phyloP scores from a whole-genome alignment of 2,888 invertebrate species.

The Megaustenia siamemsis region DNA sequence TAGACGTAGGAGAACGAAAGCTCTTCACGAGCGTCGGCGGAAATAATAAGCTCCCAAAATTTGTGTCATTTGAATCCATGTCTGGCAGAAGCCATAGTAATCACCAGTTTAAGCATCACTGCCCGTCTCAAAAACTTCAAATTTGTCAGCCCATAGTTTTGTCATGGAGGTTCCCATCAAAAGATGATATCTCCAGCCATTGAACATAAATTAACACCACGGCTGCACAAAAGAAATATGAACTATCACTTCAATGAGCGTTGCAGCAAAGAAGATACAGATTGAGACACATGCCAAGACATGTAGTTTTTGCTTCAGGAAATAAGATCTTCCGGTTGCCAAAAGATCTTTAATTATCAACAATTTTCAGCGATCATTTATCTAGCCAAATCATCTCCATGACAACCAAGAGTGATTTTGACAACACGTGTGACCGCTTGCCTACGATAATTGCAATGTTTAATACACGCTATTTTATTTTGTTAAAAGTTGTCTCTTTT shows the following conservation, averaged over 20 bases:
- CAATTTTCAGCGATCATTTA: background rate
- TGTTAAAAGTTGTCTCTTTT: too few relatives aligned
- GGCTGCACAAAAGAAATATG: background rate
- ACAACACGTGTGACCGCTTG: background rate
- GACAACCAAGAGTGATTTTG: background rate
- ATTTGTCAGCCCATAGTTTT: background rate
- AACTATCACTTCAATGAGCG: background rate
- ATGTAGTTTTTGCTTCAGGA: background rate
- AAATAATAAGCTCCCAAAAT: background rate
- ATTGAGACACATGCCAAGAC: background rate
- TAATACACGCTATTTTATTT: too few relatives aligned
- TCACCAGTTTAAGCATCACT: constrained; percentile 8
- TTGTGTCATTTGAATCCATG: background rate
- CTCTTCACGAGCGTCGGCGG: background rate
- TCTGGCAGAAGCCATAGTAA: constrained; percentile 1
- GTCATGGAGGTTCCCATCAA: background rate
- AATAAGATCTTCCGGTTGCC: background rate
- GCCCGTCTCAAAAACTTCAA: background rate
- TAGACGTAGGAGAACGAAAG: too few relatives aligned
- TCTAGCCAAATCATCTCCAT: background rate
- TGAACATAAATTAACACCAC: background rate
- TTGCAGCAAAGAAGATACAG: background rate
- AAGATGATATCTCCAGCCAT: background rate
- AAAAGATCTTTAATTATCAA: constrained; percentile 15
- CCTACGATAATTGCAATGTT: background rate